These are phyloP conservation scores for Hylaea fasciaria DNA, from an alignment of 2,888 invertebrate genomes.

Conservation along the genomic window DNA sequence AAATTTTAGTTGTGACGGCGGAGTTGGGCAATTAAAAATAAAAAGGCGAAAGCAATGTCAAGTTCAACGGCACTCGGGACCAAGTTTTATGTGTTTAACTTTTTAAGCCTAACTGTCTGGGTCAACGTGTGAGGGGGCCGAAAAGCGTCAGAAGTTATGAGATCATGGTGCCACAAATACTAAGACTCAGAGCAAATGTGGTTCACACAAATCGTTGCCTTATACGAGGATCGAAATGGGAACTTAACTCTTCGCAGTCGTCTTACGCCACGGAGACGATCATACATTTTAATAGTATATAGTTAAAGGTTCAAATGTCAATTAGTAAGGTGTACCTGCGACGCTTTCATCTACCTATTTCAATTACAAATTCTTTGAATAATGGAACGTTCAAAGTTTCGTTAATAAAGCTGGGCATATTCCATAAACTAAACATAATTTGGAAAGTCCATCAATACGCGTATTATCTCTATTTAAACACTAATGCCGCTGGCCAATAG, in stretches of 20 bases:
- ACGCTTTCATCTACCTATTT: no score
- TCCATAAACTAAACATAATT: conserved; percentile 28
- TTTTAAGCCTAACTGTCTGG: conserved; percentile 1
- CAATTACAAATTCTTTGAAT: no score
- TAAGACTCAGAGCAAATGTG: no score
- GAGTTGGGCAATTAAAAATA: conserved; percentile 43
- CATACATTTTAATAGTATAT: no score
- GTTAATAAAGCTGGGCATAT: conserved; percentile 23
- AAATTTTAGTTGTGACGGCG: conserved; percentile 44
- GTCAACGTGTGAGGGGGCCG: neutral
- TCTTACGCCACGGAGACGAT: no score
- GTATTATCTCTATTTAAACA: conserved; percentile 36
- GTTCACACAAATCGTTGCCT: no score
- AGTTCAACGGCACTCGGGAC: conserved; percentile 28
- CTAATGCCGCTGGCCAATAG: conserved; percentile 35
- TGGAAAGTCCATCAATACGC: conserved; percentile 33
- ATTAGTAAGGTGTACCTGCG: no score
- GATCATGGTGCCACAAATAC: no score
- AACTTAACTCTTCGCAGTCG: no score
- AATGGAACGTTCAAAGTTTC: conserved; percentile 4
- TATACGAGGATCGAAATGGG: no score
- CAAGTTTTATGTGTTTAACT: conserved; percentile 10
- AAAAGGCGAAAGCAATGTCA: conserved; percentile 29
- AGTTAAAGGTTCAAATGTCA: no score
- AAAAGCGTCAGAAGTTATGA: no score